Conservation (phyloP, 2,113 vertebrate genomes). For the Carollia perspicillata region DNA sequence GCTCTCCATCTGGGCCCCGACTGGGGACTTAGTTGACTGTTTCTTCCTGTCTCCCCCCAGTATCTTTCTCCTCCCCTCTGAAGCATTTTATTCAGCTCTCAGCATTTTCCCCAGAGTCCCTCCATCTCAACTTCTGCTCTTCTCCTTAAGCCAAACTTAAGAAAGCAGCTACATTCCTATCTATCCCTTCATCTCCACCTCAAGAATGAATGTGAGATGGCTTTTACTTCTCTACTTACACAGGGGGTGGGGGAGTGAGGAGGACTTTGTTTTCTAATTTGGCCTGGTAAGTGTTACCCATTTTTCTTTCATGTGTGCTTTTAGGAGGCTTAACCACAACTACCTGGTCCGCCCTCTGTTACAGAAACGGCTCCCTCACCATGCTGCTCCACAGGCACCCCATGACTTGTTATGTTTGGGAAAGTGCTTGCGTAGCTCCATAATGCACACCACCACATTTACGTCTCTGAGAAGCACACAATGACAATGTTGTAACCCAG, state of each 20-base stretch:
- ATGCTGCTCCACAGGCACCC: background rate
- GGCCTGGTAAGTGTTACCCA: background rate
- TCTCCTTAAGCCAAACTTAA: background rate
- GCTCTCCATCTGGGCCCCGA: background rate
- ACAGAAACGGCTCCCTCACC: accelerated
- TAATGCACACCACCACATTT: accelerated
- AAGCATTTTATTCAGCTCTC: background rate
- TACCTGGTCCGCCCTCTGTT: background rate
- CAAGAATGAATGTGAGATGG: background rate
- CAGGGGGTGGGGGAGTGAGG: accelerated
- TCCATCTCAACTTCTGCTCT: background rate
- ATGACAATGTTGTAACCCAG: background rate
- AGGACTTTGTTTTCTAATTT: background rate
- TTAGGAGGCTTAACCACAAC: background rate
- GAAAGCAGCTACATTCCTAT: background rate
- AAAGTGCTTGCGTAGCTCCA: accelerated
- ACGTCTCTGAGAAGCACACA: background rate
- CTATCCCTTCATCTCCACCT: background rate
- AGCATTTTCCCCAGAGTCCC: background rate
- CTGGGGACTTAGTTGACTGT: no score
- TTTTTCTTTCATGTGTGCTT: background rate
- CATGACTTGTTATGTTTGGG: accelerated
- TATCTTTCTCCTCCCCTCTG: background rate
- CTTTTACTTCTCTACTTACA: background rate
- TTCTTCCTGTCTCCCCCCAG: background rate